A percentile compares a stretch with the other conserved stretches of the same genome.
These are phyloP conservation scores for Fulmarus glacialis DNA, from an alignment of 2,113 vertebrate genomes.

Conservation along the genomic window DNA sequence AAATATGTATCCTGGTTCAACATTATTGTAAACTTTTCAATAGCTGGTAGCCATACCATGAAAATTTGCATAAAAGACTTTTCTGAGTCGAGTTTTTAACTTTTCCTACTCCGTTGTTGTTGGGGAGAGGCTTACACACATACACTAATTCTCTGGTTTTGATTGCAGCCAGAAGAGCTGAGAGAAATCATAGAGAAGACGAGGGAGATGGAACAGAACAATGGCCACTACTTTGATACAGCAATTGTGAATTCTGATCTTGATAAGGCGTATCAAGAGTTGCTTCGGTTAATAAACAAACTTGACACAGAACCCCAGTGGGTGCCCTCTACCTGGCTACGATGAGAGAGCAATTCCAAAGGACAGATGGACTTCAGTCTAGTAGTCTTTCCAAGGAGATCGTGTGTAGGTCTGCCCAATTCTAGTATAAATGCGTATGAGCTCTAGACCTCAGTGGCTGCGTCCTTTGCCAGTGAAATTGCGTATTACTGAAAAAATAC, in stretches of 20 bases:
- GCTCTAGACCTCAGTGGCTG: background rate
- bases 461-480: conserved; percentile 1
- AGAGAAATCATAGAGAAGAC: conserved; percentile 94
- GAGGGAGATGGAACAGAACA: conserved; percentile 93
- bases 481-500: background rate
- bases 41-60: background rate
- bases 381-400: conserved; percentile 4
- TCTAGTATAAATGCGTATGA: background rate
- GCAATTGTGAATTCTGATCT: conserved; percentile 90
- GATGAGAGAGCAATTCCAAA: conserved; percentile 65
- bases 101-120: background rate
- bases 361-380: background rate
- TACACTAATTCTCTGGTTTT: background rate
- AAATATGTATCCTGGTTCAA: background rate
- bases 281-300: conserved; percentile 89
- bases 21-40: background rate
- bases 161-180: conserved; percentile 88
- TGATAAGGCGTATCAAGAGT: conserved; percentile 89
- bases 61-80: background rate
- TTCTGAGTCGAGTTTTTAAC: background rate
- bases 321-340: conserved; percentile 94
- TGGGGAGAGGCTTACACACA: background rate
- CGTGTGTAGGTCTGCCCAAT: background rate
- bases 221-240: conserved; percentile 91
- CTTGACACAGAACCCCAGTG: conserved; percentile 98